These are phyloP conservation scores for Bruchidius siliquastri DNA, from an alignment of 2,888 invertebrate genomes.

Conservation along the genomic window DNA sequence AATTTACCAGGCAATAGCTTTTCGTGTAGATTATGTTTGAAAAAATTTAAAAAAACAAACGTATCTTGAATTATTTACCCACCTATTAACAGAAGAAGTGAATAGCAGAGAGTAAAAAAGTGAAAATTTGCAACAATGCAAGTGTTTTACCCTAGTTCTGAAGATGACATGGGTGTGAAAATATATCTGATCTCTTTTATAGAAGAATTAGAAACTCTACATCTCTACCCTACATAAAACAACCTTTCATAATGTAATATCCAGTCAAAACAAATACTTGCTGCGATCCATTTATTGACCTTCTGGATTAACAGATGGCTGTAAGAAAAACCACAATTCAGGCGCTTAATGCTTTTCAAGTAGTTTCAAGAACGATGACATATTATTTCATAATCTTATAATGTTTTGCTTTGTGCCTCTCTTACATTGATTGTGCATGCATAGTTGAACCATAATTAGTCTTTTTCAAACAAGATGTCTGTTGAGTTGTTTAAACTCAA, in stretches of 20 bases:
- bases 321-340: not conserved
- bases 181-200: no score
- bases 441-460: not conserved
- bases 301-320: not conserved
- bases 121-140: no score
- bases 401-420: not conserved
- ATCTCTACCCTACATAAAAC: not conserved
- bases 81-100: no score
- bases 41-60: no score
- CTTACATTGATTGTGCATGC: not conserved
- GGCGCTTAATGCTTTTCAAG: not conserved
- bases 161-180: no score
- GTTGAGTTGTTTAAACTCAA: not conserved
- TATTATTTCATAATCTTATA: not conserved
- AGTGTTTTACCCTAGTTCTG: no score
- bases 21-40: no score
- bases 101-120: no score
- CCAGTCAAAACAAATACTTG: not conserved
- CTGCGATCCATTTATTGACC: not conserved
- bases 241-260: not conserved
- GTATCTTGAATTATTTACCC: no score
- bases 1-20: no score
- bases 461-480: not conserved
- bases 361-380: not conserved
- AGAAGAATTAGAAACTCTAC: no score